Percentiles rank a stretch among this genome's conserved stretches.
phyloP scores from a whole-genome alignment of 2,888 invertebrate genomes.

The Scaptomyza tumidula region DNA sequence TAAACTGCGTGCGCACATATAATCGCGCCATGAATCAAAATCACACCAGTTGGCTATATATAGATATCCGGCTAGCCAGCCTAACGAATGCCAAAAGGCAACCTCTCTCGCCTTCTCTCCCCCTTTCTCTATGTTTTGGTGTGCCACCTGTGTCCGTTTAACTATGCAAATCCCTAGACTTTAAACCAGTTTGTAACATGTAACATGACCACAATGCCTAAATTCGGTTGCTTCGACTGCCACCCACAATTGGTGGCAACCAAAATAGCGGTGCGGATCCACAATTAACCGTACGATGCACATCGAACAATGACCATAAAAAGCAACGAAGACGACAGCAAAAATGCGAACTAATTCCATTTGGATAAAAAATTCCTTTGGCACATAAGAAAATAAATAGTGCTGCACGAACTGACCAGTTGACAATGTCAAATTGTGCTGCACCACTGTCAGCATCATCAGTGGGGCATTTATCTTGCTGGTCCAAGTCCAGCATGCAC shows the following conservation, averaged over 20 bases:
- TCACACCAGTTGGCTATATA: constrained; percentile 81
- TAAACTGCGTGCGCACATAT: constrained; percentile 83
- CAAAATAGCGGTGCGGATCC: constrained; percentile 55
- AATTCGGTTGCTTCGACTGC: constrained; percentile 56
- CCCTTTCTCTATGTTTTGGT: neutral
- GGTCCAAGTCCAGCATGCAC: constrained; percentile 38
- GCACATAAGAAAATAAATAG: constrained; percentile 52
- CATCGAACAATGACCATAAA: constrained; percentile 75
- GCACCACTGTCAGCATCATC: constrained; percentile 76
- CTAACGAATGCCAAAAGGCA: constrained; percentile 60
- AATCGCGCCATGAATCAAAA: constrained; percentile 84
- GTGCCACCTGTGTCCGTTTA: constrained; percentile 52
- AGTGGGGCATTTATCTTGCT: constrained; percentile 75
- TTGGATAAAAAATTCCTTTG: constrained; percentile 38
- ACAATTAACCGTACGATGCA: constrained; percentile 80
- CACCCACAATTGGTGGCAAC: constrained; percentile 74
- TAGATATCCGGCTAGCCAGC: constrained; percentile 75
- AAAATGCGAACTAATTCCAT: constrained; percentile 41
- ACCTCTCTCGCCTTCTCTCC: neutral
- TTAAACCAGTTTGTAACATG: constrained; percentile 48
- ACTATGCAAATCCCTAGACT: constrained; percentile 57
- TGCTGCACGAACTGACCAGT: constrained; percentile 24
- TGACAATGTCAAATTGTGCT: constrained; percentile 68
- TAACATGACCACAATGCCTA: constrained; percentile 46
- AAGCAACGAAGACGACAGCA: constrained; percentile 17